These are phyloP conservation scores for Aphelenchoides fujianensis DNA, from an alignment of 1,140 invertebrate genomes.

Conservation along the genomic window DNA sequence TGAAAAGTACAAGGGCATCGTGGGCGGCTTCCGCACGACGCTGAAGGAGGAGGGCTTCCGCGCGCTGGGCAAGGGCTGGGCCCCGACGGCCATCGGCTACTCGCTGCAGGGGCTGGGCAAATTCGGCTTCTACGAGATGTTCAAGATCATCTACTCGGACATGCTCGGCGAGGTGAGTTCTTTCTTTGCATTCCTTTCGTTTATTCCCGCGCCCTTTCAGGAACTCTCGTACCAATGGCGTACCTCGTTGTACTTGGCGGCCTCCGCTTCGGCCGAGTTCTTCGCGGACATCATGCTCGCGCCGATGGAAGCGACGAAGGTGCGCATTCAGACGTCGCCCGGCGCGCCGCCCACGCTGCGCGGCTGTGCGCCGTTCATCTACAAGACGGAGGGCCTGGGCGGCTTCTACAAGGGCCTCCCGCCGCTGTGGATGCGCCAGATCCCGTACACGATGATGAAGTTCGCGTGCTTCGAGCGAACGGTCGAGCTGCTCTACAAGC, in stretches of 20 bases:
- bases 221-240: slow-evolving; percentile 88
- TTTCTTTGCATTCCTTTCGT: neutral
- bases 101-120: slow-evolving; percentile 77
- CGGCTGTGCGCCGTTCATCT: slow-evolving; percentile 80
- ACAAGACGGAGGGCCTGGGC: slow-evolving; percentile 66
- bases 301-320: slow-evolving; percentile 96
- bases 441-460: slow-evolving; percentile 98
- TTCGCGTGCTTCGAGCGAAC: slow-evolving; percentile 99
- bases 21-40: slow-evolving; percentile 78
- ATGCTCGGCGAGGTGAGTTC: slow-evolving; percentile 74
- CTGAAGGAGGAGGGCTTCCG: slow-evolving; percentile 80
- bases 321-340: slow-evolving; percentile 91
- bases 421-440: slow-evolving; percentile 69
- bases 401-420: slow-evolving; percentile 63
- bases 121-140: slow-evolving; percentile 75
- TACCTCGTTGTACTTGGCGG: slow-evolving; percentile 85
- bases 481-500: slow-evolving; percentile 86
- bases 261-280: slow-evolving; percentile 96
- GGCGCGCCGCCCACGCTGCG: slow-evolving; percentile 85
- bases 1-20: slow-evolving; percentile 85
- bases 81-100: slow-evolving; percentile 95
- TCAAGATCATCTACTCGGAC: slow-evolving; percentile 80
- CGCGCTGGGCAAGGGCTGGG: slow-evolving; percentile 91
- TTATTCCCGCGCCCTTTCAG: slow-evolving; percentile 49
- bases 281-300: slow-evolving; percentile 97